Conservation (phyloP, 2,113 vertebrate species). For the Reinhardtius hippoglossoides region DNA sequence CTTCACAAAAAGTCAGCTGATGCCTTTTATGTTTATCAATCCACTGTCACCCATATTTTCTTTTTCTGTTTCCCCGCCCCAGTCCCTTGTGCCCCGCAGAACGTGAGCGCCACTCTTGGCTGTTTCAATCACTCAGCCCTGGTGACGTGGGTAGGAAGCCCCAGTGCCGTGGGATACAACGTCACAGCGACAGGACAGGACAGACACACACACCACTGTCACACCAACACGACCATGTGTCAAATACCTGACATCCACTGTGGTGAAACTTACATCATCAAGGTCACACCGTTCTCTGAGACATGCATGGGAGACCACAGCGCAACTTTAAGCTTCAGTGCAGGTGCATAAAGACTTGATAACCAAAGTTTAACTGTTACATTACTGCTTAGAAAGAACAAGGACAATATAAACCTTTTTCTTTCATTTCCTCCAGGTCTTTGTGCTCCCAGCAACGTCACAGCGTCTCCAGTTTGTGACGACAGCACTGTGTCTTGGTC, state of each 20-base stretch:
- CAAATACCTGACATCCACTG: conserved; percentile 63
- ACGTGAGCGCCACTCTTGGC: conserved; percentile 55
- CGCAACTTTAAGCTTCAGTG: conserved; percentile 43
- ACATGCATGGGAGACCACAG: conserved; percentile 65
- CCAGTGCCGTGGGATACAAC: conserved; percentile 56
- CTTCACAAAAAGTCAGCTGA: too few relatives aligned
- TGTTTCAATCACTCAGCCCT: conserved; percentile 64
- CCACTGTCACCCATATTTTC: not conserved
- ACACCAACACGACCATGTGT: conserved; percentile 55
- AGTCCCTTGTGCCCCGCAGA: conserved; percentile 77
- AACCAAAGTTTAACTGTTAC: not conserved
- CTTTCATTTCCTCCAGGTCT: conserved; percentile 47
- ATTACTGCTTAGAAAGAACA: not conserved
- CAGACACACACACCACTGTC: conserved; percentile 48
- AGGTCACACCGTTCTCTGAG: conserved; percentile 60
- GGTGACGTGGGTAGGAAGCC: conserved; percentile 68
- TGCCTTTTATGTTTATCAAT: not conserved
- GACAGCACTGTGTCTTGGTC: conserved; percentile 68
- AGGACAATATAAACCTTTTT: not conserved
- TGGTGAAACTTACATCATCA: conserved; percentile 69
- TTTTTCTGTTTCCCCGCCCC: conserved; percentile 2
- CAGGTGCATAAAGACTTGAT: conserved; percentile 52
- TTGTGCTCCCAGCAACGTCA: conserved; percentile 64
- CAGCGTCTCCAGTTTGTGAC: conserved; percentile 47
- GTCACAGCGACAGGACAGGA: conserved; percentile 43